Evolutionary conservation across 2,797 vertebrate species (phyloP), one percentile per base, ranked within the genome.

Genomic region (Clamator glandarius): DNA sequence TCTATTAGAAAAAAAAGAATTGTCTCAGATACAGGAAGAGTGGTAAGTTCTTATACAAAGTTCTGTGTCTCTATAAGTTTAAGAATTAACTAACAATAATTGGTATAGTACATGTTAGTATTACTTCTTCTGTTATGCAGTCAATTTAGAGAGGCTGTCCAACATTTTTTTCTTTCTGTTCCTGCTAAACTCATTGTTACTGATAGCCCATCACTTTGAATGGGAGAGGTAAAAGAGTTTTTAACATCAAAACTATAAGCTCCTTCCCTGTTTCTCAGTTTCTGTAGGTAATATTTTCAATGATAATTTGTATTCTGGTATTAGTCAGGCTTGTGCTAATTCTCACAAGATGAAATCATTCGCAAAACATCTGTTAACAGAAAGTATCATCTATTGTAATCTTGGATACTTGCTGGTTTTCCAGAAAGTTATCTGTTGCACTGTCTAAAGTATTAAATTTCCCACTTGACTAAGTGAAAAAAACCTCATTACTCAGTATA

Each of bases 361-460:
- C 72, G 73, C 50, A 77, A 87, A 93, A 84, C 57, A 62, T 84
- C 87, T 95, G 84, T 54, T 87, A 76, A 51, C 67, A 92, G 72
- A 77, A 95, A 73, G 48, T 77, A 54, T 11, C 20, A 9, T 73
- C 68, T 73, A 74, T 25, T 72, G 18, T 41, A 66, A 93, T 25
- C 17, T 93, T 93, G 83, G 57, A 70, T 51, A 59, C 6, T 35
- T 69, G 74, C 84, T 81, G 87, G 29, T 39, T 87, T 94, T 72
- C 51, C 59, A 54, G 62, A 90, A 89, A 87, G 67, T 82, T 93
- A 68, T 89, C 81, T 66, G 10, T 67, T 87, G 68, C 61, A 48
- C 41, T 91, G 75, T 75, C 68, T 87, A 69, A 95, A 91, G 69
- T 80, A 95, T 26, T 91, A 21, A 54, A 91, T 77, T 91, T 90